Conservation (phyloP, 2,797 vertebrate genomes). For the Thamnophis elegans region DNA sequence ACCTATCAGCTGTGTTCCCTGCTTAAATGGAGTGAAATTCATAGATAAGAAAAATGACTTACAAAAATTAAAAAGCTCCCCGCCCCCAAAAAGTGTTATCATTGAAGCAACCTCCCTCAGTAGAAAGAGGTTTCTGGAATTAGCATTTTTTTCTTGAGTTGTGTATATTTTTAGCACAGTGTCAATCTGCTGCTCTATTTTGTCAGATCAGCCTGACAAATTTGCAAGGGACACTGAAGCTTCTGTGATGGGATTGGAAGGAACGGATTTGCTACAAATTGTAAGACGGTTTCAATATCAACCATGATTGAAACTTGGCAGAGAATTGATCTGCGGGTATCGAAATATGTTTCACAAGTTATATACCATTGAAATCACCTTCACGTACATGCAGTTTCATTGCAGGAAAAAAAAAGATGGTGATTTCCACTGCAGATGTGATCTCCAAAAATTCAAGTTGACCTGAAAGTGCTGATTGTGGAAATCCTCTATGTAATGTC, state of each 20-base stretch:
- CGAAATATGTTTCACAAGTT: neutral
- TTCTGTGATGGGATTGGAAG: neutral
- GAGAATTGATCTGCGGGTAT: neutral
- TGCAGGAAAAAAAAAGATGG: neutral
- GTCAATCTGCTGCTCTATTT: neutral
- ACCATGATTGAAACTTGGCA: neutral
- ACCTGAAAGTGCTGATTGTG: neutral
- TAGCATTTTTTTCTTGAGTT: neutral
- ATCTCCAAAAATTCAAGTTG: neutral
- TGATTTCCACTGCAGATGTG: neutral
- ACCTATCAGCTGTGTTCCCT: neutral
- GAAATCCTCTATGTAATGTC: neutral
- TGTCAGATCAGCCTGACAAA: neutral
- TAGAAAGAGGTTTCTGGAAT: neutral
- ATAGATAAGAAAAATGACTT: neutral
- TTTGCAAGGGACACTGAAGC: neutral
- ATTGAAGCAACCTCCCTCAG: neutral
- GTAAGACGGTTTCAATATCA: neutral
- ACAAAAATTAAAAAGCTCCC: neutral
- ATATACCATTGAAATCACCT: neutral
- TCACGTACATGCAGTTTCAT: neutral
- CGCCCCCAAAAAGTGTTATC: neutral
- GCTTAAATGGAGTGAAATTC: neutral
- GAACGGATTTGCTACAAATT: neutral
- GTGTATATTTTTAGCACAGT: neutral